phyloP scores from a whole-genome alignment of 2,797 vertebrate genomes.

The Protosalanx chinensis region DNA sequence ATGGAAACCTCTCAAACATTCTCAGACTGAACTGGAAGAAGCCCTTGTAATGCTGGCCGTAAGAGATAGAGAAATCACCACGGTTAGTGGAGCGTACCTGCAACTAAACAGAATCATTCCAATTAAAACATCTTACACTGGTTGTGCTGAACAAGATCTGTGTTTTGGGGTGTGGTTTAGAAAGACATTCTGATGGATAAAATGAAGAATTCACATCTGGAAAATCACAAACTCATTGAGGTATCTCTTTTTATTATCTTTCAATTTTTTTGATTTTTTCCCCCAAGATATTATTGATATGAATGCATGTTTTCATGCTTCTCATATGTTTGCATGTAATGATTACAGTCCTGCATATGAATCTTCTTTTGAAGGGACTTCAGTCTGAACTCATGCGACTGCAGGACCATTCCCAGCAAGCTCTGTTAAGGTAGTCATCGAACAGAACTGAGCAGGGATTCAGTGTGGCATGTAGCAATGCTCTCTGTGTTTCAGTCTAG shows the following conservation, averaged over 20 bases:
- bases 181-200: slow-evolving; percentile 69
- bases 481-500: not conserved
- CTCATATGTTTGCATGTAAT: not conserved
- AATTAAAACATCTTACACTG: not conserved
- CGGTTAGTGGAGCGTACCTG: slow-evolving; percentile 52
- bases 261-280: not conserved
- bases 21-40: slow-evolving; percentile 69
- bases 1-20: slow-evolving; percentile 14
- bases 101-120: no score
- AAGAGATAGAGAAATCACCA: slow-evolving; percentile 68
- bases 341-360: slow-evolving; percentile 6
- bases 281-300: not conserved
- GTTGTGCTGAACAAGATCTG: not conserved
- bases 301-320: not conserved
- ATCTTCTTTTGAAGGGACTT: slow-evolving; percentile 58
- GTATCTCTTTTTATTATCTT: slow-evolving; percentile 38
- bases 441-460: not conserved
- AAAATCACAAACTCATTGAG: slow-evolving; percentile 72
- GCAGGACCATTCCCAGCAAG: slow-evolving; percentile 69
- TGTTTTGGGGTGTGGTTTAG: slow-evolving; percentile 45
- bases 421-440: slow-evolving; percentile 67
- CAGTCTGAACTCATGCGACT: slow-evolving; percentile 67
- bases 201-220: slow-evolving; percentile 68
- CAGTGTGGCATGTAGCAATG: not conserved
- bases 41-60: slow-evolving; percentile 55